Conservation (phyloP, 2,113 vertebrate species). For the Elachura formosa region DNA sequence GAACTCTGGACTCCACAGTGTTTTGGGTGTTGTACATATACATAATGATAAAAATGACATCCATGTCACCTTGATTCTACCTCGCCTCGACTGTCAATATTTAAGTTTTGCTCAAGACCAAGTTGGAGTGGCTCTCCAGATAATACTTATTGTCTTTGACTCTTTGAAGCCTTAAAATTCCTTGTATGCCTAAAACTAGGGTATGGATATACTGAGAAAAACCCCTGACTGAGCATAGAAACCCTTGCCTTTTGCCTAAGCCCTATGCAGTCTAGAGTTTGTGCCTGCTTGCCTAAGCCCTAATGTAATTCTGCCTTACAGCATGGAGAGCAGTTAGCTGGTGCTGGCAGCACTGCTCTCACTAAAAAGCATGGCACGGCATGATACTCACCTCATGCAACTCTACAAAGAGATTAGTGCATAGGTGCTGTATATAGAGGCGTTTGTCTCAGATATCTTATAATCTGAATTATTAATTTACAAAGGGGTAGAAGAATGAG, state of each 20-base stretch:
- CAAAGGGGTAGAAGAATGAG: not conserved
- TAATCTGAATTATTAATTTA: not conserved
- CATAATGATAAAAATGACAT: not conserved
- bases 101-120: not conserved
- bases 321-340: not conserved
- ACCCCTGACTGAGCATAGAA: not conserved
- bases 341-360: not conserved
- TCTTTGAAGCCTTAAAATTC: not conserved
- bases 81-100: not conserved
- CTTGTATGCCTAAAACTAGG: not conserved
- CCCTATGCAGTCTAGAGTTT: not conserved
- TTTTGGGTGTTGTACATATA: not conserved
- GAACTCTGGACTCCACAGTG: not conserved
- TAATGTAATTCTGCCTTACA: not conserved
- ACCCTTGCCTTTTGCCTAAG: not conserved
- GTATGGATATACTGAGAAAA: not conserved
- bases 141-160: not conserved
- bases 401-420: not conserved
- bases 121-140: not conserved
- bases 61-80: not conserved
- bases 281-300: not conserved
- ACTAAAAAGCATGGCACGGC: not conserved
- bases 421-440: not conserved
- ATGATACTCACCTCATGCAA: not conserved
- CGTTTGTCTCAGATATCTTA: not conserved